Evolutionary conservation across 2,113 vertebrate genomes (phyloP).

Genomic region (Cinclus cinclus): DNA sequence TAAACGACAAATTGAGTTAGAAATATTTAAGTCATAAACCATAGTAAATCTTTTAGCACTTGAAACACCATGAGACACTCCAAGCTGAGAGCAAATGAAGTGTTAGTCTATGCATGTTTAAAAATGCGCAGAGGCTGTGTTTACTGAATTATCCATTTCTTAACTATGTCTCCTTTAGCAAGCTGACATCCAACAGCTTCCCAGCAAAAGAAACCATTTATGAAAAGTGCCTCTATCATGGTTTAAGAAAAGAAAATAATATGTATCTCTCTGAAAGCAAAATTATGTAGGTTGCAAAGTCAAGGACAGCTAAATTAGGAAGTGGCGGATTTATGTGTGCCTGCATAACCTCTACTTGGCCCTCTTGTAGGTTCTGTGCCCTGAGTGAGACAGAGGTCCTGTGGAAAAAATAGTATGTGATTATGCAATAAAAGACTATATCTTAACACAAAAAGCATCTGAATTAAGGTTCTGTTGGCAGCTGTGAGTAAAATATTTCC

Average conservation of each 20-base stretch:
- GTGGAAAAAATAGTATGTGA: conserved; percentile 40
- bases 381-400: not conserved
- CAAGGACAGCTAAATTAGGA: conserved; percentile 58
- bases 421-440: conserved; percentile 24
- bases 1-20: conserved; percentile 78
- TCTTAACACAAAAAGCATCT: not conserved
- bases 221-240: not conserved
- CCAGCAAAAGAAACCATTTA: not conserved
- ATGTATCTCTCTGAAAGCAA: not conserved
- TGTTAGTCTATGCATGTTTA: conserved; percentile 46
- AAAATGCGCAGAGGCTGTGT: conserved; percentile 4
- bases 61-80: conserved; percentile 44
- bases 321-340: conserved; percentile 52
- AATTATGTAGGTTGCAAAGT: conserved; percentile 45
- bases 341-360: conserved; percentile 31
- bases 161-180: not conserved
- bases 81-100: conserved; percentile 65
- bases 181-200: not conserved
- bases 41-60: conserved; percentile 75
- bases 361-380: conserved; percentile 53
- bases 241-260: not conserved
- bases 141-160: conserved; percentile 44
- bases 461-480: not conserved
- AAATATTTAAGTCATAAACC: conserved; percentile 78
- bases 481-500: not conserved